Evolutionary conservation across 2,797 vertebrate genomes (phyloP).

Genomic region (Microchirus variegatus): DNA sequence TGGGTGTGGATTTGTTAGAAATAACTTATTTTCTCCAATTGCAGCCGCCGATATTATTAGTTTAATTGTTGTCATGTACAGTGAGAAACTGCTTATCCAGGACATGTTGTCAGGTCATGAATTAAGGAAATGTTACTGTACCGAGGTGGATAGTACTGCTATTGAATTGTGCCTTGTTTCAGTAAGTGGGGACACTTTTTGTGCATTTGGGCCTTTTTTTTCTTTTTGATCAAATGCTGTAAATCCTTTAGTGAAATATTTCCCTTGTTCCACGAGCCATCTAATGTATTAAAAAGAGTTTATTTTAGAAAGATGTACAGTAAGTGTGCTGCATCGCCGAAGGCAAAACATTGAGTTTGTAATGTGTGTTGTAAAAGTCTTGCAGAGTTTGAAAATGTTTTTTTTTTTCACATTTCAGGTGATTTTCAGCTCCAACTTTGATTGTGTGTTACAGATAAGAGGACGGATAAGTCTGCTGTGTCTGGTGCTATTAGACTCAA

Average conservation of each 20-base stretch:
- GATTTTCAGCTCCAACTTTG: slow-evolving; percentile 7
- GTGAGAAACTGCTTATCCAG: neutral
- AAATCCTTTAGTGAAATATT: neutral
- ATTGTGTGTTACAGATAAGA: slow-evolving; percentile 86
- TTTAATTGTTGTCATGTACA: neutral
- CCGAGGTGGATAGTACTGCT: neutral
- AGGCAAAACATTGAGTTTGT: too few relatives aligned
- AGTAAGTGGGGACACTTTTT: neutral
- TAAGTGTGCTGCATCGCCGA: too few relatives aligned
- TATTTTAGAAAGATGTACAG: neutral
- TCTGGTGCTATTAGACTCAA: slow-evolving; percentile 96
- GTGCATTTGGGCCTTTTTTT: neutral
- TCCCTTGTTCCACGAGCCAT: slow-evolving; percentile 1
- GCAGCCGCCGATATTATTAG: neutral
- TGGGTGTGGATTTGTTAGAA: neutral
- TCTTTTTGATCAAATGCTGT: neutral
- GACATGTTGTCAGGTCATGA: slow-evolving; percentile 8
- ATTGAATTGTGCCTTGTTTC: slow-evolving; percentile 6
- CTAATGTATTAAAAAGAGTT: neutral
- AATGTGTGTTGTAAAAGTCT: too few relatives aligned
- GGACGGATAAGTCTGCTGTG: slow-evolving; percentile 97
- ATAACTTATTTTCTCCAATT: neutral
- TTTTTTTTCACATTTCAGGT: neutral
- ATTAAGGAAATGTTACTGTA: slow-evolving; percentile 11
- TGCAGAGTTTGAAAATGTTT: neutral